Conservation (phyloP, 2,797 vertebrate species). For the Phoebastria nigripes region DNA sequence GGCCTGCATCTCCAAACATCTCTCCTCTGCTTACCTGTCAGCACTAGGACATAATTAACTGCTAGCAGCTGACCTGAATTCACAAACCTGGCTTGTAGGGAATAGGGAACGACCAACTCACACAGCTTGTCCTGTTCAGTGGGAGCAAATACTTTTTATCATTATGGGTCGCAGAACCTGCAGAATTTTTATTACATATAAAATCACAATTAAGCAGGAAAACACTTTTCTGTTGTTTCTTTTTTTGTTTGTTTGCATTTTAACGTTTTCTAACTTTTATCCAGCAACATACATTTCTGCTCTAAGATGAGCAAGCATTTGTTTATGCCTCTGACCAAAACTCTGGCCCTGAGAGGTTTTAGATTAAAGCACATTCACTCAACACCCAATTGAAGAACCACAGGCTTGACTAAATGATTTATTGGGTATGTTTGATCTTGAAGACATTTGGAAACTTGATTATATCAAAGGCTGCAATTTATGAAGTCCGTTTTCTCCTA, state of each 20-base stretch:
- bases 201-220: background rate
- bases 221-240: background rate
- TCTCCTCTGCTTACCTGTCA: background rate
- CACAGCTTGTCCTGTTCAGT: background rate
- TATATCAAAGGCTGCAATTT: background rate
- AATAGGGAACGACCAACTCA: background rate
- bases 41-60: background rate
- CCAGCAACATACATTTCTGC: background rate
- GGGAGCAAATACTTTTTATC: background rate
- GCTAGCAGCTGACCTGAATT: background rate
- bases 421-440: background rate
- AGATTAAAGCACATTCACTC: background rate
- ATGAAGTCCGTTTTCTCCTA: background rate
- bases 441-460: background rate
- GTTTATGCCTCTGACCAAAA: background rate
- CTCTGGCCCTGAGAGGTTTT: background rate
- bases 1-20: background rate
- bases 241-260: background rate
- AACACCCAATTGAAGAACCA: background rate
- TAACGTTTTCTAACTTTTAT: background rate
- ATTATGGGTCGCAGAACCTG: background rate
- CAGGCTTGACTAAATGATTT: background rate
- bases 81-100: background rate
- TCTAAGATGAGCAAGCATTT: background rate
- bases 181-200: background rate